These are phyloP conservation scores for Clarias gariepinus DNA, from an alignment of 2,113 vertebrate species.

Conservation along the genomic window DNA sequence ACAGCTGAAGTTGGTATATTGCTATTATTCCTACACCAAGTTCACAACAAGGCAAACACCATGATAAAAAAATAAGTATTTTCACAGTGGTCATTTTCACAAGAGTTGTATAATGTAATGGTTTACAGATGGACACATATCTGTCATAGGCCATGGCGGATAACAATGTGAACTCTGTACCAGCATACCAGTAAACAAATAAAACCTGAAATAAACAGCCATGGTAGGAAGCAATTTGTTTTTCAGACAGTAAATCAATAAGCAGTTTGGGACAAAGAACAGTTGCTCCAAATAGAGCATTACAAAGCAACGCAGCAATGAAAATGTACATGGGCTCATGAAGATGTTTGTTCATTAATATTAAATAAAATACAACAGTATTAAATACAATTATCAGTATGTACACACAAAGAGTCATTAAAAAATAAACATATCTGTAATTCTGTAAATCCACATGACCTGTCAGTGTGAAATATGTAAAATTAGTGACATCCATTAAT, in stretches of 20 bases:
- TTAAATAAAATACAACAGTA: too few relatives aligned
- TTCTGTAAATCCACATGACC: background rate
- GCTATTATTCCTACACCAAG: background rate
- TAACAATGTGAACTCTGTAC: slow-evolving; percentile 16
- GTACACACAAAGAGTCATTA: too few relatives aligned
- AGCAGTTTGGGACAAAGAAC: slow-evolving; percentile 21
- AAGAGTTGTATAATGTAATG: too few relatives aligned
- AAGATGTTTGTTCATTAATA: slow-evolving; percentile 10
- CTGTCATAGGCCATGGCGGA: too few relatives aligned
- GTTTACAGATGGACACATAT: slow-evolving; percentile 24
- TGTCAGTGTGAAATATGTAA: too few relatives aligned
- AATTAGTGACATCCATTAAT: too few relatives aligned
- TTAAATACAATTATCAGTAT: too few relatives aligned
- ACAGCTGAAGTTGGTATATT: background rate
- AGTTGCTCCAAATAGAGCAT: slow-evolving; percentile 8
- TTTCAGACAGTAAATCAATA: slow-evolving; percentile 14
- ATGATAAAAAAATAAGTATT: too few relatives aligned
- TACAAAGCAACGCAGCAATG: background rate
- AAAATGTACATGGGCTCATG: too few relatives aligned
- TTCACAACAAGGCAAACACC: slow-evolving; percentile 5
- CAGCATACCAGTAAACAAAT: background rate
- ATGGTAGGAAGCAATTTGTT: background rate
- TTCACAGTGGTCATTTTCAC: too few relatives aligned
- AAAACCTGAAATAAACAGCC: slow-evolving; percentile 8
- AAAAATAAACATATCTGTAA: slow-evolving; percentile 17